Conservation (phyloP, 2,797 vertebrate genomes). For the Dromococcyx pavoninus region DNA sequence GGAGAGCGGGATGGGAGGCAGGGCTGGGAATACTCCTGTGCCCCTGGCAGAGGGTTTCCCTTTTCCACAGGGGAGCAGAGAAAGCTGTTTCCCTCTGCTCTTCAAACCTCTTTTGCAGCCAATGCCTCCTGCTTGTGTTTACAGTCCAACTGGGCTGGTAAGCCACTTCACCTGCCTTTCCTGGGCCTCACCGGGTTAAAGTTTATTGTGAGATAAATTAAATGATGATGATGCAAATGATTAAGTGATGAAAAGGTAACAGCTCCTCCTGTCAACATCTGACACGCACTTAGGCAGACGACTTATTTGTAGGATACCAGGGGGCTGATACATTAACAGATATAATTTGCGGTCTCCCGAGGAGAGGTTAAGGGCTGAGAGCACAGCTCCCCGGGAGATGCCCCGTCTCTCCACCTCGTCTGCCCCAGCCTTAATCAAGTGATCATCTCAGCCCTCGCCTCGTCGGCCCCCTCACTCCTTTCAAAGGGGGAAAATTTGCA, state of each 20-base stretch:
- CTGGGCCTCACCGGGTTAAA: conserved; percentile 11
- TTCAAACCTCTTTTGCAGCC: not conserved
- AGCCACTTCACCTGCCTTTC: not conserved
- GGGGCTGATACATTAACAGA: conserved; percentile 76
- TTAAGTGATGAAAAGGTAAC: conserved; percentile 38
- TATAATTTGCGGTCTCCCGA: conserved; percentile 80
- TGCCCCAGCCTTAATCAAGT: conserved; percentile 86
- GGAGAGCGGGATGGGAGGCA: not conserved
- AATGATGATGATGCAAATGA: conserved; percentile 25
- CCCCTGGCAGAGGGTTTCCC: not conserved
- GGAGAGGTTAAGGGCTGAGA: conserved; percentile 88
- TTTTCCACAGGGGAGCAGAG: rapidly evolving
- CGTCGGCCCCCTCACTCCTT: conserved; percentile 75
- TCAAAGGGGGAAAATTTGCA: conserved; percentile 82
- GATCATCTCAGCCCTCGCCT: conserved; percentile 88
- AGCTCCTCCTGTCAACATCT: not conserved
- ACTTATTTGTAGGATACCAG: conserved; percentile 73
- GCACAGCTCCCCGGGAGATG: conserved; percentile 77
- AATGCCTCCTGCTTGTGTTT: not conserved
- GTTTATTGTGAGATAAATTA: conserved; percentile 1
- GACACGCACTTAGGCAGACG: conserved; percentile 64
- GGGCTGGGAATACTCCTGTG: not conserved
- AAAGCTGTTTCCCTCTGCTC: not conserved
- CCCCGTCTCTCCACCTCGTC: conserved; percentile 77
- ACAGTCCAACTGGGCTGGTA: not conserved